Base-by-base conservation (phyloP, 2,888 invertebrate genomes). In the Nebria salina region DNA sequence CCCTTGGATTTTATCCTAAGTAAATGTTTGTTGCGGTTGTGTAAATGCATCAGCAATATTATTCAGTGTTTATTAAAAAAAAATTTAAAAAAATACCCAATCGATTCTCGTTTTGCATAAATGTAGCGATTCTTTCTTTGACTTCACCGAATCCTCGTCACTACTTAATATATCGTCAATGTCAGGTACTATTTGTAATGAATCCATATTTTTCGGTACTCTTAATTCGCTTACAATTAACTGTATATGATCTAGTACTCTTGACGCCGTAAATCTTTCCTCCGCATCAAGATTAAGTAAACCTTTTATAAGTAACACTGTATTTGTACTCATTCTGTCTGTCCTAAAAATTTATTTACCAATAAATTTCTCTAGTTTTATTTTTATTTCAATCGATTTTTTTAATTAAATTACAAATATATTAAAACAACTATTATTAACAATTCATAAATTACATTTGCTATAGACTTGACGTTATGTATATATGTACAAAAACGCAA, bases 221-320 rank as follows among this genome's bases (percentile, higher is more conserved):
- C 43, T 76, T 13, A 72, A 64, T 78, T 75, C 77, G 15, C 42
- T 68, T 7, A 75, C 74, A 64, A 84, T 82, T 34, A 77, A 73
- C 65, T 84, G 83, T n/a, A 84, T 9, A 70, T 83, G 80, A 65
- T 77, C 77, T 15, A 82, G 82, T 82, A 94, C 93, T 89, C 94
- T 92, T 65, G 91, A 89, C 8, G 95, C 94, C 4, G 93, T 91
- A 84, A 94, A 88, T 84, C 95, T 91, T 83, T 92, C 91, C 84
- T 91, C 91, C 0, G 95, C 93, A 87, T 94, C 93, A 85, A 94
- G 91, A 9, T 93, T 92, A 64, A 95, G 88, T 73, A 95, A 88
- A 84, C 92, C 91, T 85, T 92, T 91, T 82, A 95, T 94, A 64
- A 95, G 88, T 82, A 91, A 91, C 83, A 92, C 91, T 1, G 94